Percentiles rank a stretch among this genome's conserved stretches.
Evolutionary conservation across 2,888 invertebrate genomes (phyloP).

Genomic region (Rhagophthalmus giganteus): DNA sequence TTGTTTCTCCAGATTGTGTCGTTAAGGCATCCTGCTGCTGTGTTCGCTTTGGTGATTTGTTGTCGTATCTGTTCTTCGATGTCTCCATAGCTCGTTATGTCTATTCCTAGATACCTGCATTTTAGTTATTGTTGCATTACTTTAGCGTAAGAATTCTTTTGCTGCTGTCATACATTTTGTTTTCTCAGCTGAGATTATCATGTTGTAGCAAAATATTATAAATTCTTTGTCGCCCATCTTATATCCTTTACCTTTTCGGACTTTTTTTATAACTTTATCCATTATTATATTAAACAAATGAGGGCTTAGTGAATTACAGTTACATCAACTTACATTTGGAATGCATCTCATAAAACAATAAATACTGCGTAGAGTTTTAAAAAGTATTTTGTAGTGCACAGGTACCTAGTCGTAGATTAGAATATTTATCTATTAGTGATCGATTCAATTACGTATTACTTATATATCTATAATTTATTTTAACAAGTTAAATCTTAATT

Average conservation of each 20-base stretch:
- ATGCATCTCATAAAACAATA: no score
- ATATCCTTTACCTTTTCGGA: not conserved
- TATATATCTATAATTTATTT: no score
- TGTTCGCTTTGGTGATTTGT: not conserved
- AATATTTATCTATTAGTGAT: no score
- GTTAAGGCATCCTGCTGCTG: not conserved
- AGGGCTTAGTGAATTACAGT: no score
- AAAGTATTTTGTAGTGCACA: no score
- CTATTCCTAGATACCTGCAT: not conserved
- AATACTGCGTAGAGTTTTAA: no score
- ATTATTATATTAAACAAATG: not conserved
- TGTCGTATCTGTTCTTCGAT: not conserved
- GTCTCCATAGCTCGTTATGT: not conserved
- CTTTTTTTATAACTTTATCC: slow-evolving; percentile 3
- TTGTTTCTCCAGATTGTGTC: not conserved
- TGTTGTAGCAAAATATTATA: not conserved
- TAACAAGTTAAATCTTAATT: no score
- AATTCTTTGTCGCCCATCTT: slow-evolving; percentile 1
- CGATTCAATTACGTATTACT: no score
- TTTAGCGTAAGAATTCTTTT: not conserved
- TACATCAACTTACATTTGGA: no score
- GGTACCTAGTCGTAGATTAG: no score
- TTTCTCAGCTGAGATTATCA: not conserved
- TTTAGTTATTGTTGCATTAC: not conserved
- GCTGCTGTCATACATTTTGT: not conserved